Percentiles rank a stretch among this genome's conserved stretches.
Conservation (phyloP, 2,797 vertebrate genomes). For the Syngnathus rostellatus region DNA sequence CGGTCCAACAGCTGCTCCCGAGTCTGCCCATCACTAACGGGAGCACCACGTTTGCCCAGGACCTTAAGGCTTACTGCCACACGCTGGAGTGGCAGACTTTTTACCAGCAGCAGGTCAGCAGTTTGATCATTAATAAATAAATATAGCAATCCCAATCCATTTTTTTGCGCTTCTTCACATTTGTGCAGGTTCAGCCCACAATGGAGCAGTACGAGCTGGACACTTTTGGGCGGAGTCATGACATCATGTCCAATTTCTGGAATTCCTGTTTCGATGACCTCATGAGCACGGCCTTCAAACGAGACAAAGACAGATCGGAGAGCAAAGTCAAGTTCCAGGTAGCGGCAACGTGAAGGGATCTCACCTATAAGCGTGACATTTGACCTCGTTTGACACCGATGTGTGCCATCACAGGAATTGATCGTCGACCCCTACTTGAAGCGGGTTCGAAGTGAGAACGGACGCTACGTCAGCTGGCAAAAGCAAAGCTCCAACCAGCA, state of each 20-base stretch:
- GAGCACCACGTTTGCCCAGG: slow-evolving; percentile 88
- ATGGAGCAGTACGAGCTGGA: slow-evolving; percentile 91
- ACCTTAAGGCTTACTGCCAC: slow-evolving; percentile 83
- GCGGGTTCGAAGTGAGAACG: slow-evolving; percentile 74
- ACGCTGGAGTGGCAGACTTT: slow-evolving; percentile 84
- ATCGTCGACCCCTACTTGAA: slow-evolving; percentile 76
- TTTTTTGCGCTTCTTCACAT: not conserved
- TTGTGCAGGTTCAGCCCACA: slow-evolving; percentile 79
- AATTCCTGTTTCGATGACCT: slow-evolving; percentile 92
- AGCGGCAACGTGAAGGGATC: not conserved
- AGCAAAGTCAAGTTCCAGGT: slow-evolving; percentile 86
- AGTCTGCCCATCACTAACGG: slow-evolving; percentile 89
- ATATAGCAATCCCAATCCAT: too few species aligned
- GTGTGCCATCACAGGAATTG: slow-evolving; percentile 67
- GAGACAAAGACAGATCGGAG: slow-evolving; percentile 73
- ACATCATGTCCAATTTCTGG: slow-evolving; percentile 98
- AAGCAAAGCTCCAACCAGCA: slow-evolving; percentile 84
- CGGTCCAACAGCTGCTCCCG: slow-evolving; percentile 79
- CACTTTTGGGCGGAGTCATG: slow-evolving; percentile 87
- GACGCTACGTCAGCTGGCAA: slow-evolving; percentile 66
- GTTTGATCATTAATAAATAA: too few species aligned
- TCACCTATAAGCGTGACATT: not conserved
- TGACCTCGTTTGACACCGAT: not conserved
- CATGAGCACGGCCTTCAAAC: slow-evolving; percentile 80
- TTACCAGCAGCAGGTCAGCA: slow-evolving; percentile 79